Evolutionary conservation across 2,113 vertebrate genomes (phyloP).

Genomic region (Thalassarche chlororhynchos): DNA sequence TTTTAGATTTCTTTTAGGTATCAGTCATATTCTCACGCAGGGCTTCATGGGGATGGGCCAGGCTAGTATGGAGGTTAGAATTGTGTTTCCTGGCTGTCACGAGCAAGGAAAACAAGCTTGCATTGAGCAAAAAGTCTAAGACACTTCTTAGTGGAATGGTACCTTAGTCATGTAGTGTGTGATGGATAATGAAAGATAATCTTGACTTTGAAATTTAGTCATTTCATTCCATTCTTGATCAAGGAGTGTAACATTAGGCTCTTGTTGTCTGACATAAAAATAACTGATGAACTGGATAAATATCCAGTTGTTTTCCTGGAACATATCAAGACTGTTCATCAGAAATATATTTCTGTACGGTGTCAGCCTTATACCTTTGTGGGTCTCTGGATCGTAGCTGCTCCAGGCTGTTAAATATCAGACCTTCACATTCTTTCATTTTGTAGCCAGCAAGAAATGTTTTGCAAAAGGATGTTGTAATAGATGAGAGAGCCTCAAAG

Average conservation of each 20-base stretch:
- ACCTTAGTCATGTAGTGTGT: not conserved
- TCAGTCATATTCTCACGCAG: not conserved
- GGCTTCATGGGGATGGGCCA: not conserved
- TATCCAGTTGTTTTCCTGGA: not conserved
- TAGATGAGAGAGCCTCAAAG: not conserved
- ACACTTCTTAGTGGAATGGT: not conserved
- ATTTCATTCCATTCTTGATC: not conserved
- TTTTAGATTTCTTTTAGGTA: not conserved
- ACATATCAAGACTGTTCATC: not conserved
- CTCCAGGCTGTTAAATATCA: conserved; percentile 18
- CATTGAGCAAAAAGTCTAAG: not conserved
- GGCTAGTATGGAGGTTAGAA: not conserved
- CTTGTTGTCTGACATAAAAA: not conserved
- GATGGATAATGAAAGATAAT: not conserved
- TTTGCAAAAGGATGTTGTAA: not conserved
- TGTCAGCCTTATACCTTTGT: not conserved
- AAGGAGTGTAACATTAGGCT: not conserved
- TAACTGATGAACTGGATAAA: not conserved
- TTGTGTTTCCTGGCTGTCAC: not conserved
- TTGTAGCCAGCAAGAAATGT: not conserved
- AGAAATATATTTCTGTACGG: not conserved
- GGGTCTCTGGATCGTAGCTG: not conserved
- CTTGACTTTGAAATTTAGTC: not conserved
- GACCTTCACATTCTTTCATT: not conserved
- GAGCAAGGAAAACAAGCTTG: not conserved